Evolutionary conservation across 2,888 invertebrate species (phyloP).

Genomic region (Lamproptera curius): DNA sequence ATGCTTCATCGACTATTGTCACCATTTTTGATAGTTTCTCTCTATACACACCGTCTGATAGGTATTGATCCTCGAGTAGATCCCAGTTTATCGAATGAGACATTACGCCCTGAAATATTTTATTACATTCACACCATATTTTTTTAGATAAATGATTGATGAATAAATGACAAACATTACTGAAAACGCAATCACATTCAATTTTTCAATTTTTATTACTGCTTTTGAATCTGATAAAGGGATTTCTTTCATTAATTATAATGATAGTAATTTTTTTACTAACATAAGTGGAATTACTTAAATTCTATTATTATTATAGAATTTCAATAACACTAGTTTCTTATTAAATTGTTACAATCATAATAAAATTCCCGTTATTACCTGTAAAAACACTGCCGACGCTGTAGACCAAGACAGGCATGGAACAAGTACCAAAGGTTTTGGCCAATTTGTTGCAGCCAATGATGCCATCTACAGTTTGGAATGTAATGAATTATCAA

Average conservation of each 20-base stretch:
- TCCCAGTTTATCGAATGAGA: conserved; percentile 97
- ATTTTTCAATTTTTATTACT: no score
- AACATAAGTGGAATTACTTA: no score
- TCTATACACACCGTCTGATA: conserved; percentile 87
- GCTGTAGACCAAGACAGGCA: conserved; percentile 99
- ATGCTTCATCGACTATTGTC: conserved; percentile 85
- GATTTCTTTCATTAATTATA: no score
- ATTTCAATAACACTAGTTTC: no score
- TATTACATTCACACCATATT: neutral
- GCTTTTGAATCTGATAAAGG: no score
- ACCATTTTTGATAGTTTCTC: conserved; percentile 93
- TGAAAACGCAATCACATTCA: no score
- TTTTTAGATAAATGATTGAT: conserved; percentile 9
- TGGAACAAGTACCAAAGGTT: conserved; percentile 95
- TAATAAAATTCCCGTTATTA: no score
- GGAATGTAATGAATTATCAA: neutral
- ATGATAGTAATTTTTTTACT: no score
- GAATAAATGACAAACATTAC: no score
- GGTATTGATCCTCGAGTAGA: conserved; percentile 91
- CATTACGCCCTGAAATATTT: conserved; percentile 89
- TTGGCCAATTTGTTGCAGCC: conserved; percentile 97
- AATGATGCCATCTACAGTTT: conserved; percentile 94
- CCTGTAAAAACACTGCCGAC: conserved; percentile 95
- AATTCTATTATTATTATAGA: no score
- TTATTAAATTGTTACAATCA: no score